Evolutionary conservation across 2,888 invertebrate genomes (phyloP).

Genomic region (Pantelozetes paolii): DNA sequence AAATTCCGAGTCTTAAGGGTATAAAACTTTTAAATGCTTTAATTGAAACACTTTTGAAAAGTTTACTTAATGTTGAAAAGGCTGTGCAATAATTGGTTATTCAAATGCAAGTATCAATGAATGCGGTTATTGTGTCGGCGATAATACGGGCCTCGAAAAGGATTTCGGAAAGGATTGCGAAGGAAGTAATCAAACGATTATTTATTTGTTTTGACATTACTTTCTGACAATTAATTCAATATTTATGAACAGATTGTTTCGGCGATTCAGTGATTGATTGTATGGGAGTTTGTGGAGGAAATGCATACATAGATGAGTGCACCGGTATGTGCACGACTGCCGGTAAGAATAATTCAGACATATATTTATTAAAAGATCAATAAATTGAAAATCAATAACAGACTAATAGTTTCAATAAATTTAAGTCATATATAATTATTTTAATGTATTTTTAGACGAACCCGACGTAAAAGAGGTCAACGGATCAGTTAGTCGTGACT

Average conservation of each 20-base stretch:
- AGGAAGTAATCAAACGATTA: conserved; percentile 38
- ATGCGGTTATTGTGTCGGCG: conserved; percentile 49
- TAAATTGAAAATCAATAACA: conserved; percentile 5
- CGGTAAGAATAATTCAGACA: conserved; percentile 32
- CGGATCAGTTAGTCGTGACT: conserved; percentile 43
- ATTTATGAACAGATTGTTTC: conserved; percentile 41
- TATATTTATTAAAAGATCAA: conserved; percentile 13
- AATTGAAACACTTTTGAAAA: background rate
- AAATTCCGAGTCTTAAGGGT: background rate
- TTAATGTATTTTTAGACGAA: conserved; percentile 3
- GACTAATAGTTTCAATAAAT: background rate
- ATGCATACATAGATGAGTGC: conserved; percentile 48
- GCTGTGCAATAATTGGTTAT: conserved; percentile 47
- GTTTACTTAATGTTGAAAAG: conserved; percentile 35
- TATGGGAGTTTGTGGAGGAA: conserved; percentile 47
- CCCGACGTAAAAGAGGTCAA: background rate
- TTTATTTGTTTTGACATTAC: conserved; percentile 9
- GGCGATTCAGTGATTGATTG: conserved; percentile 47
- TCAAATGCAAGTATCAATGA: conserved; percentile 46
- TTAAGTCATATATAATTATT: background rate
- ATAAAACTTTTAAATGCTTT: background rate
- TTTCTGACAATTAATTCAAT: background rate
- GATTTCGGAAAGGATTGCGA: conserved; percentile 48
- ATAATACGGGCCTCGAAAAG: conserved; percentile 45
- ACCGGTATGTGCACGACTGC: conserved; percentile 46